Base-by-base conservation (phyloP, 2,797 vertebrate genomes). In the Bryconaethiops microstoma region DNA sequence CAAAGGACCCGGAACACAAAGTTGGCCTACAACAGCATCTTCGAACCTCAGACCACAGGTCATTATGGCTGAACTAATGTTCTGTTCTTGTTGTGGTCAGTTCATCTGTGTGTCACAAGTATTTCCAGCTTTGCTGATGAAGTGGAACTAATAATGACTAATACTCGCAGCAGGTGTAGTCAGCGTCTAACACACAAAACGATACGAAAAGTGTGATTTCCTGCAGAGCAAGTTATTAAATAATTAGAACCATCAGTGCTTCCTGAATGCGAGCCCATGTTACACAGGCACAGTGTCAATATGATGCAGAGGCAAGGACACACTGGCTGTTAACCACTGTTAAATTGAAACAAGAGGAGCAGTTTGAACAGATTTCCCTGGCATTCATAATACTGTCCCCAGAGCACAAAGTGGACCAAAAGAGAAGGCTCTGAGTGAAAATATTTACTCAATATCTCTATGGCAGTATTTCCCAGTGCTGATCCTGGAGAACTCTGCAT, bases 1-100 rank as follows among this genome's bases (percentile, higher is more conserved):
- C 87, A 76, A 75, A 85, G 88, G 16, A 92, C 90, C 86, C 86
- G 89, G 59, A 87, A 74, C 87, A 89, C 86, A 74, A 93, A 92
- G 76, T 84, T 68, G 79, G 74, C 78, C 63, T 83, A 90, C 83
- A 94, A 93, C 77, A 72, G 69, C 0, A 88, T 92, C 75, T 54
- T 81, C 0, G 92, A 94, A 68, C 68, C 88, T 16, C 91, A 91
- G 76, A 88, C 90, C 78, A 87, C 93, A 93, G 95, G 95, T 95
- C 54, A 92, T 74, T 64, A 82, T 82, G 60, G 67, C 75, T 85
- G 74, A 82, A 79, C 83, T 62, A 80, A 74, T 77, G 73, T 40
- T 76, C 23, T 81, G 6, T 83, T 79, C 29, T 78, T 79, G 77
- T 52, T 82, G 69, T 77, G 42, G 76, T 45, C 68, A 63, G 16